Base-by-base conservation (phyloP, 2,888 invertebrate genomes). In the Perizoma flavofasciatum region DNA sequence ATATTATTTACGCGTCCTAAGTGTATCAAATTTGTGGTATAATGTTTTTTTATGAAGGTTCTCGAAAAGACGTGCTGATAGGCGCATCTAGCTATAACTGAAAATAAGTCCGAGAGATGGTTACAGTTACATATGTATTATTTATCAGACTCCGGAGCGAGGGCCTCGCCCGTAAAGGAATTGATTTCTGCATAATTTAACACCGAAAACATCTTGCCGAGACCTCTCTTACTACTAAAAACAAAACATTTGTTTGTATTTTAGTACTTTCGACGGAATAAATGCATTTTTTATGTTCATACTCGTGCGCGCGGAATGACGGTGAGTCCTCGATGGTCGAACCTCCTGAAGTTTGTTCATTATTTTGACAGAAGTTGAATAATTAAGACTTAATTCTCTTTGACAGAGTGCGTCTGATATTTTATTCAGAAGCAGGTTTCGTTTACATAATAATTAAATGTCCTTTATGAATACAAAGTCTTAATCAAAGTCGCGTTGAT, bases 131-230 rank as follows among this genome's bases (percentile, higher is more conserved):
- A 81, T 72, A 88, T 88, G 85, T 87, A 85, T 89, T 89, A 92
- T 89, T 88, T 89, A 90, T 85, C 84, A 84, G 82, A 74, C 72
- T 77, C 81, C 77, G 81, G 74, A 77, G 77, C 72, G 78, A 72
- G 75, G 77, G 78, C 77, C 67, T 74, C 78, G 81, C 81, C 82
- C 83, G 85, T 75, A 83, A 89, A 89, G 87, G 85, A 92, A 92
- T 92, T 91, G 91, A 91, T 91, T 89, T 91, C 83, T 92, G 87
- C 89, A 92, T 92, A 90, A 91, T 91, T 92, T 89, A 91, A 79
- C 82, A 88, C 78, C 79, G 83, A 85, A 87, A 90, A 89, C 88
- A 86, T 85, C 85, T 89, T 79, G 74, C 79, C 67, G 83, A 83
- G 85, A 84, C 83, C 83, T 82, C 82, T 81, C 78, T 22, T 75